Conservation (phyloP, 2,888 invertebrate species). For the Homarus gammarus region DNA sequence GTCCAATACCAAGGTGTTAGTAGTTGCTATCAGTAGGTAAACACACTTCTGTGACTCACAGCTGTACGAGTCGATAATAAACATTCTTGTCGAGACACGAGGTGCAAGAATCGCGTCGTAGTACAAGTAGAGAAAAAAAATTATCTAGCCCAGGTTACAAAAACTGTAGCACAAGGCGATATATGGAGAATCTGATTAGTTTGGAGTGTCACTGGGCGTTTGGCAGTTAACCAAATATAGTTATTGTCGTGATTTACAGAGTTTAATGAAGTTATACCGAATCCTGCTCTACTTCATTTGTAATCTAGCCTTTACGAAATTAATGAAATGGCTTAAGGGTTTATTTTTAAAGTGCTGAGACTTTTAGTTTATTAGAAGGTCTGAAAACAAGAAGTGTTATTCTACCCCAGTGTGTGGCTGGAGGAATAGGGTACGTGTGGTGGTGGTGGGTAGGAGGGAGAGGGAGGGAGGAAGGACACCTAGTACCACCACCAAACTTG, state of each 20-base stretch:
- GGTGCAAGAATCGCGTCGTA: neutral
- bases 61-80: too few species aligned
- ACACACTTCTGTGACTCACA: too few species aligned
- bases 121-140: neutral
- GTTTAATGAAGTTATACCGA: too few species aligned
- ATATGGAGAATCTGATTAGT: neutral
- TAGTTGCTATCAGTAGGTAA: too few species aligned
- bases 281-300: too few species aligned
- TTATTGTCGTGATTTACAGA: neutral
- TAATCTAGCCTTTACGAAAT: too few species aligned
- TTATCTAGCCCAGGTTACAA: neutral
- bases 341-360: too few species aligned
- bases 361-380: too few species aligned
- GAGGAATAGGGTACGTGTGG: neutral
- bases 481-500: constrained; percentile 7
- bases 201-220: neutral
- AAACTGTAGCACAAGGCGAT: neutral
- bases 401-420: neutral
- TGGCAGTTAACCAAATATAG: neutral
- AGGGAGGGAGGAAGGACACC: neutral
- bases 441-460: neutral
- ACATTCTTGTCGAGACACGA: too few species aligned
- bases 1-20: too few species aligned
- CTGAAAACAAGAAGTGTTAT: constrained; percentile 2
- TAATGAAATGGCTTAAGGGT: too few species aligned